Conservation (phyloP, 2,797 vertebrate genomes). For the Cichlasoma orientale region DNA sequence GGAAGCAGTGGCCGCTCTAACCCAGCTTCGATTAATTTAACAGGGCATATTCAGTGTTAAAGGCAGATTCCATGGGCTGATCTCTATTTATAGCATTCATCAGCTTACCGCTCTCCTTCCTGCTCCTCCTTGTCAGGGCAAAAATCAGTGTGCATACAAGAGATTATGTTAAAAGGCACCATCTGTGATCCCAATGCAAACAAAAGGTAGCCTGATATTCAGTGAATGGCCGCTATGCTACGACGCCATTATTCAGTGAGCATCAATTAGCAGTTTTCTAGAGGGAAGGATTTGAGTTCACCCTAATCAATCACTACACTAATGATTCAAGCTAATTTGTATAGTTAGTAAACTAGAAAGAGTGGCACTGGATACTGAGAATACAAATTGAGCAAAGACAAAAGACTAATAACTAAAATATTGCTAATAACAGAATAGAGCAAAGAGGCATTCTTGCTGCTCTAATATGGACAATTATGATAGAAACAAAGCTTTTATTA, state of each 20-base stretch:
- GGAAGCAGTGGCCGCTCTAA: constrained; percentile 35
- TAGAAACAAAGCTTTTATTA: constrained; percentile 2
- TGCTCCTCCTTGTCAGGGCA: constrained; percentile 39
- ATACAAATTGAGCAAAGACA: neutral
- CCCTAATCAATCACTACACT: constrained; percentile 12
- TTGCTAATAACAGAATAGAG: neutral
- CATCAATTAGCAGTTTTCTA: constrained; percentile 28
- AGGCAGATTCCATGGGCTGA: constrained; percentile 65
- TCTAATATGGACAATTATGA: neutral
- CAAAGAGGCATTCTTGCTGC: neutral
- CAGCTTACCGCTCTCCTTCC: constrained; percentile 30
- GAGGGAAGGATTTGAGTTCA: constrained; percentile 34
- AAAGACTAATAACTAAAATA: neutral
- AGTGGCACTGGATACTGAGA: neutral
- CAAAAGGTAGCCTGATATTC: constrained; percentile 41
- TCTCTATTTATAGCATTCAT: constrained; percentile 77
- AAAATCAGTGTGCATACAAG: constrained; percentile 61
- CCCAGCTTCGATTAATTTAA: constrained; percentile 60
- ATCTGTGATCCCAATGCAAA: constrained; percentile 50
- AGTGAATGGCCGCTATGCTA: constrained; percentile 13
- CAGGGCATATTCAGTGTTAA: constrained; percentile 71
- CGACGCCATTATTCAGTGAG: constrained; percentile 17
- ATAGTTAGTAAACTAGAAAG: neutral
- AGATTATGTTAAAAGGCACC: constrained; percentile 49
- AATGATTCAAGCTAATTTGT: constrained; percentile 7